Evolutionary conservation across 2,888 invertebrate genomes (phyloP), one percentile per base, ranked within the genome.

Genomic region (Panzeria rudis): DNA sequence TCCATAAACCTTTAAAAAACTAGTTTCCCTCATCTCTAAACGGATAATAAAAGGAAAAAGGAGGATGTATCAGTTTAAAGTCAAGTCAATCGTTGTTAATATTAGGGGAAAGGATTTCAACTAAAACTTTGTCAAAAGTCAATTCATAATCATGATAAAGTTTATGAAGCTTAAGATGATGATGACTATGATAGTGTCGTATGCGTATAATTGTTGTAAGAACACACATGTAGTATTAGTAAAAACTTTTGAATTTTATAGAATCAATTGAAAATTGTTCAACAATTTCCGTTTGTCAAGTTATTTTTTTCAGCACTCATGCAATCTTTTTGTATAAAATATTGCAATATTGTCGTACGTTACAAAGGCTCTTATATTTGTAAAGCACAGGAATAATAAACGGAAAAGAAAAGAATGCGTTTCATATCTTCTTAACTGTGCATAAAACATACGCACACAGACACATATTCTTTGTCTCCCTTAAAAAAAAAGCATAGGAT

Each of bases 211-310:
- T 75, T 75, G 64, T n/a, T 41, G 13, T 17, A 62, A 62, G 15
- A 25, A 52, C 4, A 72, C 32, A 23, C 1, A 56, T 56, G 15
- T 38, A 52, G 23, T n/a, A 23, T n/a, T 11, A 32, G 32, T 13
- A 29, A 11, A 64, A 59, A 32, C 25, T 59, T 29, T 56, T 35
- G 2, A 47, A 71, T 72, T 77, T 38, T 66, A 72, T 77, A 71
- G 52, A 83, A 78, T 54, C 59, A 78, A 78, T 73, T 72, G 72
- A 73, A 66, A 72, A 83, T 83, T 83, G 77, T 78, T 78, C 3
- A 73, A 78, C 72, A 78, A 83, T 78, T 72, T 83, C 77, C 72
- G 29, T 23, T 72, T 64, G 13, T 56, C 66, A 20, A 66, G 66
- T 66, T 73, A n/a, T 44, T 68, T 29, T 47, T 29, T n/a, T n/a